Conservation (phyloP, 2,797 vertebrate genomes). For the Gymnoscopelus microlampas region DNA sequence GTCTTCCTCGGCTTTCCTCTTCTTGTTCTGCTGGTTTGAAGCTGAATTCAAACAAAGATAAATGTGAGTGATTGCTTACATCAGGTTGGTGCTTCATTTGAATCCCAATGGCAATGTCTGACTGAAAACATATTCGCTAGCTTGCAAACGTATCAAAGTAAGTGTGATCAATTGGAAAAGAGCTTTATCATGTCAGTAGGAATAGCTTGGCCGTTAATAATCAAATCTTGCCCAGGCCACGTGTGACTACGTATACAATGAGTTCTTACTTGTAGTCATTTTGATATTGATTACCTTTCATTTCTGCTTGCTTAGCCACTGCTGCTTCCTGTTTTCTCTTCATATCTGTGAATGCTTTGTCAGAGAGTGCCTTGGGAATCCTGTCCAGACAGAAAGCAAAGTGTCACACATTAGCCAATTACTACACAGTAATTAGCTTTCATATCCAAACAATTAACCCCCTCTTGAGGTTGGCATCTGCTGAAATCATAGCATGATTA, state of each 20-base stretch:
- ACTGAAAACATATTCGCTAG: no score
- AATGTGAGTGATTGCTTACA: not conserved
- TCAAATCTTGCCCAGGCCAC: not conserved
- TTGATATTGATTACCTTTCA: slow-evolving; percentile 75
- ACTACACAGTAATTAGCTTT: slow-evolving; percentile 6
- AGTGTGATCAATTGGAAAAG: no score
- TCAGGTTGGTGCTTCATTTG: not conserved
- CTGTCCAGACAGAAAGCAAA: slow-evolving; percentile 71
- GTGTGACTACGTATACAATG: slow-evolving; percentile 11
- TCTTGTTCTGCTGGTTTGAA: slow-evolving; percentile 74
- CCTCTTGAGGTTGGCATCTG: slow-evolving; percentile 6
- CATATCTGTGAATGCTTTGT: slow-evolving; percentile 84
- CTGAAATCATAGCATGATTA: slow-evolving; percentile 23
- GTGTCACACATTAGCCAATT: slow-evolving; percentile 34
- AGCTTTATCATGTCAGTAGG: no score
- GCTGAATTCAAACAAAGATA: slow-evolving; percentile 57
- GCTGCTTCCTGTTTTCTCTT: slow-evolving; percentile 66
- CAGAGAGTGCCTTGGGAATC: slow-evolving; percentile 90
- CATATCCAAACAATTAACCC: slow-evolving; percentile 35
- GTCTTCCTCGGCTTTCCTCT: slow-evolving; percentile 81
- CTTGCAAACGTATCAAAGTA: no score
- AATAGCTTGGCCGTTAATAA: not conserved
- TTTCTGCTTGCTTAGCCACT: slow-evolving; percentile 69
- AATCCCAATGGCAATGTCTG: slow-evolving; percentile 16
- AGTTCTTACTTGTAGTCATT: not conserved